Conservation (phyloP, 2,113 vertebrate species). For the Coreoperca whiteheadi region DNA sequence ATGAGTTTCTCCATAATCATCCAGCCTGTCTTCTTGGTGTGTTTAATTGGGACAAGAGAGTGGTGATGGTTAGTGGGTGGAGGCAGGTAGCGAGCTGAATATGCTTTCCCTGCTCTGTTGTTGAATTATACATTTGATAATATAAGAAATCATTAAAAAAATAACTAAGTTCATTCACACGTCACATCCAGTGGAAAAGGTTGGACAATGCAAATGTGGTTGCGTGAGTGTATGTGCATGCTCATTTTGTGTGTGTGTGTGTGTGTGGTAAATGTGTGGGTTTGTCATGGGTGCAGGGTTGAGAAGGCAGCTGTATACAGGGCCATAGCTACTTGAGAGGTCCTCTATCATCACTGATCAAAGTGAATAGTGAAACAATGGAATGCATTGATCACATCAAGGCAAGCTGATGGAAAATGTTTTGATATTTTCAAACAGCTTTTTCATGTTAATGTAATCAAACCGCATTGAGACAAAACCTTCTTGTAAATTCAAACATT, state of each 20-base stretch:
- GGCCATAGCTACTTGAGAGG: neutral
- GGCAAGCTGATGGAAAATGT: slow-evolving; percentile 28
- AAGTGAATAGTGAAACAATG: slow-evolving; percentile 22
- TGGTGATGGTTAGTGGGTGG: slow-evolving; percentile 15
- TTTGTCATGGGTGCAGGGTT: neutral
- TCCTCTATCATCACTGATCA: slow-evolving; percentile 44
- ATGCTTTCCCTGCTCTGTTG: neutral
- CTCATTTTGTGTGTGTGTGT: neutral
- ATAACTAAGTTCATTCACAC: slow-evolving; percentile 5
- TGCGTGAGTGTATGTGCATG: neutral
- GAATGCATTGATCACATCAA: slow-evolving; percentile 42
- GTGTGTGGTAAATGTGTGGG: neutral
- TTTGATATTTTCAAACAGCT: slow-evolving; percentile 8
- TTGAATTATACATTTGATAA: slow-evolving; percentile 20
- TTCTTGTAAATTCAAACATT: slow-evolving; percentile 28
- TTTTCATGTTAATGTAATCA: slow-evolving; percentile 22
- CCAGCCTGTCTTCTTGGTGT: slow-evolving; percentile 38
- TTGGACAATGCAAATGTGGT: neutral
- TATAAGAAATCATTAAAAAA: neutral
- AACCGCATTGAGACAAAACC: slow-evolving; percentile 22
- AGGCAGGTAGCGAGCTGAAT: slow-evolving; percentile 37
- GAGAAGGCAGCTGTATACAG: neutral
- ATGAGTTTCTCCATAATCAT: slow-evolving; percentile 58
- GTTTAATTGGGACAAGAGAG: slow-evolving; percentile 52
- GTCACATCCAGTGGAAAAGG: neutral